Base-by-base conservation (phyloP, 1,140 invertebrate genomes). In the Phymastichus coffea region DNA sequence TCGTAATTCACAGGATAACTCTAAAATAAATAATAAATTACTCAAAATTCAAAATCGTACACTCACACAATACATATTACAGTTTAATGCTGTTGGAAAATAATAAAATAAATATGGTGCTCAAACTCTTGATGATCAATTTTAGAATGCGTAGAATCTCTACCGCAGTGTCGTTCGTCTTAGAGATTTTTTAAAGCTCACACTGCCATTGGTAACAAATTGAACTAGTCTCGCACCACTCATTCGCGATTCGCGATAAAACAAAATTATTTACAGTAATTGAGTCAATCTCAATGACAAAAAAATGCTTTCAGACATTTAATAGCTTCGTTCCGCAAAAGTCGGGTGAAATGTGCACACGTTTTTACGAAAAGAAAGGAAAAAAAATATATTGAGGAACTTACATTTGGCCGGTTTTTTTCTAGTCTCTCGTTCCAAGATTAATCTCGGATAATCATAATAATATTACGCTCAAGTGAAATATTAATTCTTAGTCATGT, bases 1-100 rank as follows among this genome's bases (percentile, higher is more conserved):
- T 62, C 54, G 43, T 22, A 61, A 57, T 37, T 43, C 48, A 53
- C 48, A 43, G 30, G 56, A 63, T 61, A 64, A 61, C 66, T 70
- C 67, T 77, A 70, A 69, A 77, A 77, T 78, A 77, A 78, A 78
- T 78, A 78, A 78, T 78, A 78, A 78, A 78, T 78, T 77, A 38
- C 61, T 70, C 58, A 65, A 71, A 63, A 72, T 75, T 76, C 63
- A 61, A 63, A 71, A 63, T 70, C 72, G 71, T 67, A 70, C 70
- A 69, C 71, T 73, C 67, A 65, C 64, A 52, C 49, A 57, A 58
- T 63, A 46, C 60, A 57, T 44, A 60, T 57, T 54, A n/a, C n/a
- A n/a, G 9, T 59, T 47, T 65, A 55, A 49, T 66, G 61, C 65
- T 66, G 59, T 64, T 61, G 59, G 66, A 65, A 68, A 67, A n/a